These are phyloP conservation scores for Celastrina argiolus DNA, from an alignment of 2,888 invertebrate species.

Conservation along the genomic window DNA sequence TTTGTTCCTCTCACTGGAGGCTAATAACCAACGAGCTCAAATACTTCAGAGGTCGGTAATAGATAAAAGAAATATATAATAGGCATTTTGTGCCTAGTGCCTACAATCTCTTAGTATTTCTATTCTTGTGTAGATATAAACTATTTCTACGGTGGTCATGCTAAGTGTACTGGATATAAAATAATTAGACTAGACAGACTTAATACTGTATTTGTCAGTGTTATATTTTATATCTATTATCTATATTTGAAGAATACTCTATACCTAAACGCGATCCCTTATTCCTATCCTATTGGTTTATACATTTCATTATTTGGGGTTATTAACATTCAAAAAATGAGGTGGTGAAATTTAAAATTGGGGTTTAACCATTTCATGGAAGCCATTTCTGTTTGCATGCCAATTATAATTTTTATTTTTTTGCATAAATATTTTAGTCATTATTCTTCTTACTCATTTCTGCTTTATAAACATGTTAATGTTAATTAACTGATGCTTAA, in stretches of 20 bases:
- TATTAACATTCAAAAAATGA: neutral
- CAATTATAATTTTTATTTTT: neutral
- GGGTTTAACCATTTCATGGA: neutral
- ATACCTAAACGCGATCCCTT: constrained; percentile 34
- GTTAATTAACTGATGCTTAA: neutral
- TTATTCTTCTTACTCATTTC: neutral
- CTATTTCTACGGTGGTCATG: too few relatives aligned
- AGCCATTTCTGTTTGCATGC: constrained; percentile 14
- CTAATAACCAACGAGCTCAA: too few relatives aligned
- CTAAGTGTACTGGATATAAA: neutral
- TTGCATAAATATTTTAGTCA: neutral
- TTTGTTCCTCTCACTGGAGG: too few relatives aligned
- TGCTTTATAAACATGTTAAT: neutral
- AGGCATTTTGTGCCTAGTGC: too few relatives aligned
- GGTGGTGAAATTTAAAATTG: neutral
- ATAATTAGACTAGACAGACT: neutral
- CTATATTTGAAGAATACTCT: constrained; percentile 27
- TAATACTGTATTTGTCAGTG: too few relatives aligned
- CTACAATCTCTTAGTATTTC: too few relatives aligned
- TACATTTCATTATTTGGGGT: neutral
- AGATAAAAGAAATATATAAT: too few relatives aligned
- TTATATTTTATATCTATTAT: constrained; percentile 7
- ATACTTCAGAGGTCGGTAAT: too few relatives aligned
- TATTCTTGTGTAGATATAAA: too few relatives aligned
- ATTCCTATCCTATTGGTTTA: constrained; percentile 20